Conservation (phyloP, 2,888 invertebrate genomes). For the Sphaerophoria rueppellii region DNA sequence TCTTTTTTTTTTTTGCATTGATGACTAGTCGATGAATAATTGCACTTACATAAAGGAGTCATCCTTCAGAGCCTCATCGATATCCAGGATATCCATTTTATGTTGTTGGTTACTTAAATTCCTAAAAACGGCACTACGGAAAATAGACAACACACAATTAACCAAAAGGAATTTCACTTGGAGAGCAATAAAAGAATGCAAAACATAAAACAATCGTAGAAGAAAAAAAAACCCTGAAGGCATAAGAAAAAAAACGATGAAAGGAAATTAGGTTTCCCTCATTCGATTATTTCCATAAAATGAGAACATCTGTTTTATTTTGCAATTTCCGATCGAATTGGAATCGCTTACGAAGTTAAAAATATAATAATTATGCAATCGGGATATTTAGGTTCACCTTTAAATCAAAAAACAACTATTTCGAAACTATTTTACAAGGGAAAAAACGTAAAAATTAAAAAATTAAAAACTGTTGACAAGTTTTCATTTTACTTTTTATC, state of each 20-base stretch:
- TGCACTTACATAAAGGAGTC: conserved; percentile 81
- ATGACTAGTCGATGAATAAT: neutral
- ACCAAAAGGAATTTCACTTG: conserved; percentile 19
- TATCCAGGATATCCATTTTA: conserved; percentile 81
- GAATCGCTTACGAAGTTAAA: conserved; percentile 44
- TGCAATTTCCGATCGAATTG: conserved; percentile 24
- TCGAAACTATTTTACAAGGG: conserved; percentile 63
- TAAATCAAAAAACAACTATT: conserved; percentile 66
- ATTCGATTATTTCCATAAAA: conserved; percentile 14
- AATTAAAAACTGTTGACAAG: conserved; percentile 71
- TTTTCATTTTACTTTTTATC: conserved; percentile 64
- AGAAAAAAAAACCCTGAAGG: conserved; percentile 5
- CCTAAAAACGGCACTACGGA: conserved; percentile 49
- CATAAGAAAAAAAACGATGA: conserved; percentile 10
- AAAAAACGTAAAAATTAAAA: conserved; percentile 63
- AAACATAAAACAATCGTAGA: conserved; percentile 26
- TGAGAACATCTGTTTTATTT: conserved; percentile 62
- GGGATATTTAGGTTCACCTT: conserved; percentile 64
- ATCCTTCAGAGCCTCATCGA: conserved; percentile 81
- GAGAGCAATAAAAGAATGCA: conserved; percentile 19
- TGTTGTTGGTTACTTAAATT: conserved; percentile 27
- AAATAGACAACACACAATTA: conserved; percentile 17
- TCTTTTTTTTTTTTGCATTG: conserved; percentile 10
- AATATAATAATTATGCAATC: conserved; percentile 65
- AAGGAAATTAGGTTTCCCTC: conserved; percentile 23